Percentiles rank a stretch among this genome's conserved stretches.
These are phyloP conservation scores for Xestia xanthographa DNA, from an alignment of 2,888 invertebrate genomes.

Conservation along the genomic window DNA sequence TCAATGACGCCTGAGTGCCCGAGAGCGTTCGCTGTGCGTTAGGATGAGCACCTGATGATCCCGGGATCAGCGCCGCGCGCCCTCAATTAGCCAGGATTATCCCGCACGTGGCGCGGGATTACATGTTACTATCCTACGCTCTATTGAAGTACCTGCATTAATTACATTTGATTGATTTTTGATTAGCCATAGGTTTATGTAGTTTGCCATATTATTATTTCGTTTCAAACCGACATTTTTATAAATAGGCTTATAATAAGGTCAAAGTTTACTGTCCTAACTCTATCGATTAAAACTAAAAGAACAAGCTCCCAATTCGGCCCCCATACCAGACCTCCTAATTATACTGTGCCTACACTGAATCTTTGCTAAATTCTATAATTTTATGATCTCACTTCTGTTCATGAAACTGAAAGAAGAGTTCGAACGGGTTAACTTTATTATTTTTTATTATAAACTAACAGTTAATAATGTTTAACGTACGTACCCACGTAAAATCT, in stretches of 20 bases:
- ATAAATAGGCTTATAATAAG: background rate
- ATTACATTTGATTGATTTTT: constrained; percentile 66
- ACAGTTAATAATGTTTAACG: constrained; percentile 87
- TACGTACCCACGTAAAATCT: constrained; percentile 74
- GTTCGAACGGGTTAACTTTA: background rate
- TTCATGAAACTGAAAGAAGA: background rate
- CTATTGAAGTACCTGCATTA: constrained; percentile 63
- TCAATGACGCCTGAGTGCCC: constrained; percentile 42
- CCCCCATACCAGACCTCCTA: too few species aligned
- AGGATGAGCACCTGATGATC: constrained; percentile 85
- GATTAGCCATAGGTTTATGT: constrained; percentile 8
- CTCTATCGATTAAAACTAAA: background rate
- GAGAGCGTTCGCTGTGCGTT: constrained; percentile 28
- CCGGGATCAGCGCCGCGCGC: constrained; percentile 83
- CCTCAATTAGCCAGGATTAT: constrained; percentile 88
- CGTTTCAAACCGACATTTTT: background rate
- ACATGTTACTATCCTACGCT: constrained; percentile 68
- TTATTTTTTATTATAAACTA: constrained; percentile 76
- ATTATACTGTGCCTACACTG: background rate
- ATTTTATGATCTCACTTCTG: background rate
- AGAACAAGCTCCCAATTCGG: background rate
- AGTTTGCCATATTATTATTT: background rate
- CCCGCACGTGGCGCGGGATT: constrained; percentile 86
- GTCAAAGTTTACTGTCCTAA: background rate
- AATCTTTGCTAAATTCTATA: constrained; percentile 5